phyloP scores from a whole-genome alignment of 2,797 vertebrate genomes.

The Chloroceryle amazona region DNA sequence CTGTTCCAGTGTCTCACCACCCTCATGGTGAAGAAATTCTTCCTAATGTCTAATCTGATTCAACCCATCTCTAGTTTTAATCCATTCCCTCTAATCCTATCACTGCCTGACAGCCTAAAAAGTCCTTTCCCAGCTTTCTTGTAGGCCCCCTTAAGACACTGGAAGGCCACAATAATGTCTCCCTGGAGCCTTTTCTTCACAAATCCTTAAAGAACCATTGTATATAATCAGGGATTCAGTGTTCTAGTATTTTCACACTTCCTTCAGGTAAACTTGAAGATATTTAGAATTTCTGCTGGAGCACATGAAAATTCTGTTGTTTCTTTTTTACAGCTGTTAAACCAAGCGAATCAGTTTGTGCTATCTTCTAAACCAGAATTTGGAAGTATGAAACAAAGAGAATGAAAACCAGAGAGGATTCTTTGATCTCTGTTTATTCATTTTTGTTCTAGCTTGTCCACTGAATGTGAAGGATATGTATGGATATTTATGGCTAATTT shows the following conservation, averaged over 20 bases:
- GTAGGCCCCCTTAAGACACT: too few relatives aligned
- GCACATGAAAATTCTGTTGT: background rate
- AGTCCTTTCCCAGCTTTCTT: too few relatives aligned
- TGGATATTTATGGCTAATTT: background rate
- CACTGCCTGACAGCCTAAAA: too few relatives aligned
- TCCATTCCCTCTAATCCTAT: too few relatives aligned
- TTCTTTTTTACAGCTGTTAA: background rate
- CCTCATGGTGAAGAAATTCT: too few relatives aligned
- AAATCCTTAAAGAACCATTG: background rate
- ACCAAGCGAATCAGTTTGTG: background rate
- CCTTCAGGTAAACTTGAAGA: background rate
- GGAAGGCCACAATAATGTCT: too few relatives aligned
- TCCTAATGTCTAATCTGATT: too few relatives aligned
- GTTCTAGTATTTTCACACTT: background rate
- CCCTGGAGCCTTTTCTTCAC: too few relatives aligned
- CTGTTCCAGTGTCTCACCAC: too few relatives aligned
- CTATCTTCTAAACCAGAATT: background rate
- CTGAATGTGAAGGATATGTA: background rate
- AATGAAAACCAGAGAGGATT: background rate
- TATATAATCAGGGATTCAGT: background rate
- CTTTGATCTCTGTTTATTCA: background rate
- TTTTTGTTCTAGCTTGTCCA: background rate
- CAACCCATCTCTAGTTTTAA: too few relatives aligned
- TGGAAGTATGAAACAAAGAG: background rate
- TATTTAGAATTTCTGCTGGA: background rate